A percentile compares a stretch with the other conserved stretches of the same genome.
Conservation (phyloP, 2,888 invertebrate genomes). For the Drymonia ruficornis region DNA sequence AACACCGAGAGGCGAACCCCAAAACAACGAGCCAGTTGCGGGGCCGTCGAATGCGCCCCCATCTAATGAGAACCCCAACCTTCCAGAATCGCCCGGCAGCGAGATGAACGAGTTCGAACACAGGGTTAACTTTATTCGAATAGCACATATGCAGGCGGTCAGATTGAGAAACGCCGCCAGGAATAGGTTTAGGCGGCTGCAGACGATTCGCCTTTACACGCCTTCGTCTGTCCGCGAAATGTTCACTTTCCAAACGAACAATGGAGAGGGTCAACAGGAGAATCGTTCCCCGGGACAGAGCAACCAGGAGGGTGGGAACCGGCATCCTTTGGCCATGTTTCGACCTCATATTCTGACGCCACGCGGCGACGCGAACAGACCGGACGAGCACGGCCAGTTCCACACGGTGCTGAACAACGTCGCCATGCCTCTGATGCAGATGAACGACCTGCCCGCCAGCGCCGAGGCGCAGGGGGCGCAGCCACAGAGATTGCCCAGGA, state of each 20-base stretch:
- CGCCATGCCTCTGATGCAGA: constrained; percentile 83
- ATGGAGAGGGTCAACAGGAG: constrained; percentile 49
- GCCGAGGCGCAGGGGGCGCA: constrained; percentile 50
- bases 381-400: constrained; percentile 52
- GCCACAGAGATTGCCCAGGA: constrained; percentile 63
- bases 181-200: constrained; percentile 68
- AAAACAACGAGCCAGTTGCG: constrained; percentile 60
- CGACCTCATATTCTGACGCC: constrained; percentile 53
- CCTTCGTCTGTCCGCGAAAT: constrained; percentile 76
- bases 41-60: constrained; percentile 59
- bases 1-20: constrained; percentile 40
- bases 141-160: constrained; percentile 73
- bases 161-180: constrained; percentile 71
- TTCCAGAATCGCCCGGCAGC: constrained; percentile 44
- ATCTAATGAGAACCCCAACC: constrained; percentile 32
- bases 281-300: constrained; percentile 43
- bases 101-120: constrained; percentile 66
- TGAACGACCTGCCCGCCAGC: constrained; percentile 81
- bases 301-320: constrained; percentile 40
- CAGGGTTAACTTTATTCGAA: constrained; percentile 69
- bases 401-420: constrained; percentile 66
- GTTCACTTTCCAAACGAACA: constrained; percentile 61
- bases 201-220: constrained; percentile 73
- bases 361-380: constrained; percentile 36
- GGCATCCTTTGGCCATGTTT: constrained; percentile 50